Evolutionary conservation across 1,140 invertebrate species (phyloP).

Genomic region (Scaptomyza montana): DNA sequence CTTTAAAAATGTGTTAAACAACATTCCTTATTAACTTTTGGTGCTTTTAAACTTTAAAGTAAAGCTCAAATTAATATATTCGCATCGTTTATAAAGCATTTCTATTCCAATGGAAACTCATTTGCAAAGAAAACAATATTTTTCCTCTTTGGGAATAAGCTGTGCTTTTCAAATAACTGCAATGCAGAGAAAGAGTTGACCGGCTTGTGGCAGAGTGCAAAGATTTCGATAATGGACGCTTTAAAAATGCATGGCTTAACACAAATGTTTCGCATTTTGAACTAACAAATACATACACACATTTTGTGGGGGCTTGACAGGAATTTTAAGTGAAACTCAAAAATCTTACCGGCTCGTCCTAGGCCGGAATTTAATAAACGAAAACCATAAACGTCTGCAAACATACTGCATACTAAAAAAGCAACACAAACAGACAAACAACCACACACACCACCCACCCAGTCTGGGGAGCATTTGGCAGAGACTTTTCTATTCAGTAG

Average conservation of each 20-base stretch:
- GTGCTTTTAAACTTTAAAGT: too few relatives aligned
- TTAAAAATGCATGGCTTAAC: conserved; percentile 45
- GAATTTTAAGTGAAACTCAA: conserved; percentile 29
- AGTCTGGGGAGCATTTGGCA: conserved; percentile 17
- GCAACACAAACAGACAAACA: conserved; percentile 21
- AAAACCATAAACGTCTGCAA: conserved; percentile 52
- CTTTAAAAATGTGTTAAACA: too few relatives aligned
- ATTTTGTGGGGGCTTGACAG: conserved; percentile 24
- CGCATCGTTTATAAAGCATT: too few relatives aligned
- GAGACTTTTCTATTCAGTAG: conserved; percentile 10
- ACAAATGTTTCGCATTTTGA: conserved; percentile 1
- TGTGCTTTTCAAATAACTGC: background rate
- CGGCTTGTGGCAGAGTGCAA: conserved; percentile 27
- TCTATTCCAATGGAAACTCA: background rate
- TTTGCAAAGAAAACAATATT: background rate
- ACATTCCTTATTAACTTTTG: too few relatives aligned
- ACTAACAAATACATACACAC: background rate
- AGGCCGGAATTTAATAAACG: conserved; percentile 65
- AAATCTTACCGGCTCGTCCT: conserved; percentile 18
- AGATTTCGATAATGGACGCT: conserved; percentile 30
- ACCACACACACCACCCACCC: conserved; percentile 3
- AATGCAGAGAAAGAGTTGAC: too few relatives aligned
- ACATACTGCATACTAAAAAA: conserved; percentile 21
- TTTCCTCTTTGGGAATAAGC: background rate
- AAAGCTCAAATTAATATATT: too few relatives aligned